Evolutionary conservation across 2,888 invertebrate species (phyloP).

Genomic region (Trissolcus brochymenae): DNA sequence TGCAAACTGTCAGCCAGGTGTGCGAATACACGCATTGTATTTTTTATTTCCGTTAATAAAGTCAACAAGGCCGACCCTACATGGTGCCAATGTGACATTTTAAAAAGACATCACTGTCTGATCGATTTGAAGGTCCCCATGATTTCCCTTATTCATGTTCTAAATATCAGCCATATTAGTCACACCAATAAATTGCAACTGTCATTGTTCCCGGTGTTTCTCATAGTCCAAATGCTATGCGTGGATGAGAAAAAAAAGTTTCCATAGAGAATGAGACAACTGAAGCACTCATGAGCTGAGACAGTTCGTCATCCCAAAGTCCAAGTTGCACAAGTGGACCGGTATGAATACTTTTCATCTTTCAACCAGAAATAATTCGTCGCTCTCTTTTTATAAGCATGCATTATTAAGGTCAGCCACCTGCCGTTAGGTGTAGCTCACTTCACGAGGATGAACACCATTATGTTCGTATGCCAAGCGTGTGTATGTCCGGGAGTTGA

Average conservation of each 20-base stretch:
- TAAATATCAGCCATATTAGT: conserved; percentile 60
- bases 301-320: conserved; percentile 30
- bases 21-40: too few species aligned
- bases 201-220: conserved; percentile 50
- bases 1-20: too few species aligned
- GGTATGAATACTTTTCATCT: conserved; percentile 24
- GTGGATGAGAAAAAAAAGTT: not conserved
- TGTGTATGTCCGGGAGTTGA: conserved; percentile 53
- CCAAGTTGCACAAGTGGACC: conserved; percentile 33
- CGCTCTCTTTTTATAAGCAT: conserved; percentile 58
- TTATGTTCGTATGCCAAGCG: conserved; percentile 68
- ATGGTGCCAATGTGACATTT: too few species aligned
- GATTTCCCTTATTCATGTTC: too few species aligned
- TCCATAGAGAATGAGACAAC: not conserved
- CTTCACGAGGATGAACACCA: conserved; percentile 74
- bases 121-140: too few species aligned
- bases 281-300: not conserved
- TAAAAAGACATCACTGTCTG: too few species aligned
- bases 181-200: conserved; percentile 56
- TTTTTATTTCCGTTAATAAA: too few species aligned
- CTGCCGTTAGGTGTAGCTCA: conserved; percentile 75
- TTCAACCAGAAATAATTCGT: conserved; percentile 11
- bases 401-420: conserved; percentile 76
- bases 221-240: conserved; percentile 7
- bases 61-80: too few species aligned